Evolutionary conservation across 2,113 vertebrate genomes (phyloP).

Genomic region (Probosciger aterrimus): DNA sequence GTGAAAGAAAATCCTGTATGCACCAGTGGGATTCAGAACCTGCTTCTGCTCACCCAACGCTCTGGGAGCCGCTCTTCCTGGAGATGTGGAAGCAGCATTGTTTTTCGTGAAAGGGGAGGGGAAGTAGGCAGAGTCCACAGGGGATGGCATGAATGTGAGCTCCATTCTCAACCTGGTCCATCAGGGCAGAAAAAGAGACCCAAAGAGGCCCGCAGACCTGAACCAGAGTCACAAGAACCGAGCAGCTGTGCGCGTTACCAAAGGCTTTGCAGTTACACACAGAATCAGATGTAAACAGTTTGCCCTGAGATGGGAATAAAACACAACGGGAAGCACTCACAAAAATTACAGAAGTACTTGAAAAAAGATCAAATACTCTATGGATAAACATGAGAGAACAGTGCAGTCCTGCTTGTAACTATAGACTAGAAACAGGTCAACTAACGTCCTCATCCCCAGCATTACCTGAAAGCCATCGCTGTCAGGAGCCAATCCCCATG

Average conservation of each 20-base stretch:
- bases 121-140: background rate
- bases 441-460: background rate
- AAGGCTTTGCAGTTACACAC: background rate
- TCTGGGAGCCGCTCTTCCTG: background rate
- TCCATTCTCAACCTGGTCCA: background rate
- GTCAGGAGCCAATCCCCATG: background rate
- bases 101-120: background rate
- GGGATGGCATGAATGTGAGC: background rate
- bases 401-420: background rate
- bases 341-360: background rate
- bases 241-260: background rate
- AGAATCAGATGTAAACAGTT: background rate
- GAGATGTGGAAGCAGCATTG: background rate
- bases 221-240: background rate
- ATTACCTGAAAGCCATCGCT: fast-evolving
- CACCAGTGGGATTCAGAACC: constrained; percentile 12
- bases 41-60: background rate
- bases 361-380: fast-evolving
- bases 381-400: background rate
- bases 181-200: background rate
- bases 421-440: background rate
- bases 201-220: fast-evolving
- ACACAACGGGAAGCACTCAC: fast-evolving
- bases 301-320: background rate
- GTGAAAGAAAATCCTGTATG: constrained; percentile 53